phyloP scores from a whole-genome alignment of 2,888 invertebrate species.

The Drosophila prostipennis region DNA sequence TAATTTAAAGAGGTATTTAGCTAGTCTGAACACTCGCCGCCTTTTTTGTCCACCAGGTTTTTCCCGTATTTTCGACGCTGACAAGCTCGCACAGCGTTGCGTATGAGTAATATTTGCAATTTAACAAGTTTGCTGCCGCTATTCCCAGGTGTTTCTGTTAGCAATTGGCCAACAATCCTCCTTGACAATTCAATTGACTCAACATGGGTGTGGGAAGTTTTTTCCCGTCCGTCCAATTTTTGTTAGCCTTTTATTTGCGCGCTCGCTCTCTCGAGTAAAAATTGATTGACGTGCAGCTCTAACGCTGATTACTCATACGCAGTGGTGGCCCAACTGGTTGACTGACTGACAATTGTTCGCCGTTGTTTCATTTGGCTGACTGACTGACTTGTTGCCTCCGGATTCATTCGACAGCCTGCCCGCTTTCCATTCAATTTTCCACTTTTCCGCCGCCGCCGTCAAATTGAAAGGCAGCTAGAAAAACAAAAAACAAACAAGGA shows the following conservation, averaged over 20 bases:
- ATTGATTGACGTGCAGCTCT: constrained; percentile 59
- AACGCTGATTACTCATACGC: constrained; percentile 65
- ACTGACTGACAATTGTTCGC: constrained; percentile 17
- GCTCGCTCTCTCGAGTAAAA: constrained; percentile 26
- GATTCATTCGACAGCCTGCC: constrained; percentile 6
- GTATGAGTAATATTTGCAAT: constrained; percentile 43
- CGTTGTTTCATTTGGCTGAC: constrained; percentile 4
- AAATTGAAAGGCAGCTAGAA: constrained; percentile 6
- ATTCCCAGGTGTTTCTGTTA: constrained; percentile 20
- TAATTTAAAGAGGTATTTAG: neutral
- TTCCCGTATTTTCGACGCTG: constrained; percentile 1
- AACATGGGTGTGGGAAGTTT: constrained; percentile 38
- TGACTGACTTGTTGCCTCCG: constrained; percentile 24
- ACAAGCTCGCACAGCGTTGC: constrained; percentile 24
- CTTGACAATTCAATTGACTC: constrained; percentile 41
- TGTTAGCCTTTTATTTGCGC: constrained; percentile 17
- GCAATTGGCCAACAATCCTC: constrained; percentile 25
- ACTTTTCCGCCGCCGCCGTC: neutral
- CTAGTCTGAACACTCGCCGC: neutral
- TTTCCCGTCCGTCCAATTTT: neutral
- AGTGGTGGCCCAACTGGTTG: constrained; percentile 53
- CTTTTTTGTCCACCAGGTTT: constrained; percentile 5
- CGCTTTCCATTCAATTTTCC: constrained; percentile 16
- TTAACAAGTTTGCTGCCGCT: constrained; percentile 14
- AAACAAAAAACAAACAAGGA: neutral